Conservation (phyloP, 2,888 invertebrate species). For the Empis stercorea region DNA sequence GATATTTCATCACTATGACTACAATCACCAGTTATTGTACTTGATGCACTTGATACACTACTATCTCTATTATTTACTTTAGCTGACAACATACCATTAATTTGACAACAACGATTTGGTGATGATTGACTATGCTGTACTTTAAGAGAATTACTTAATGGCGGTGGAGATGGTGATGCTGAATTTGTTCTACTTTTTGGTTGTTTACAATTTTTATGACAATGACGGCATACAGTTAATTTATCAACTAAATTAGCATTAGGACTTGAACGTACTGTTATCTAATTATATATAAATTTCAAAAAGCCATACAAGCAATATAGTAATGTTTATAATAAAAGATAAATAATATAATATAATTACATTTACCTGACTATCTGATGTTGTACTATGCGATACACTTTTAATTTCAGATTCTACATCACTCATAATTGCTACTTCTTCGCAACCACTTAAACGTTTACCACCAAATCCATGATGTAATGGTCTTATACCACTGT, state of each 20-base stretch:
- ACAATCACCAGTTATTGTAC: conserved; percentile 28
- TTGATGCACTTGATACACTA: conserved; percentile 31
- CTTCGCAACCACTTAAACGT: conserved; percentile 35
- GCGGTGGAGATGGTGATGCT: conserved; percentile 17
- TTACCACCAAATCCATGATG: conserved; percentile 26
- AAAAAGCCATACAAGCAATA: not conserved
- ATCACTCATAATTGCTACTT: conserved; percentile 36
- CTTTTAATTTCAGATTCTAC: conserved; percentile 43
- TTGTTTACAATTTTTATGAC: conserved; percentile 58
- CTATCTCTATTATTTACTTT: conserved; percentile 11
- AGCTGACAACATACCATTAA: not conserved
- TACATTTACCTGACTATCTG: conserved; percentile 57
- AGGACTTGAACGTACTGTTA: conserved; percentile 64
- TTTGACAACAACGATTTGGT: conserved; percentile 35
- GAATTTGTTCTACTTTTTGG: conserved; percentile 7
- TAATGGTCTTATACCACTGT: conserved; percentile 23
- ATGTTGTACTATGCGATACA: conserved; percentile 62
- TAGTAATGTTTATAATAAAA: not conserved
- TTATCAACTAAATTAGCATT: conserved; percentile 50
- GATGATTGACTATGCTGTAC: conserved; percentile 37
- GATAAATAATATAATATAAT: not conserved
- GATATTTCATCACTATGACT: conserved; percentile 18
- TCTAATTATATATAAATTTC: conserved; percentile 38
- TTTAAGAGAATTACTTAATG: conserved; percentile 33
- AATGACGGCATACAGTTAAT: conserved; percentile 61